Evolutionary conservation across 1,140 invertebrate species (phyloP).

Genomic region (Arion vulgaris): DNA sequence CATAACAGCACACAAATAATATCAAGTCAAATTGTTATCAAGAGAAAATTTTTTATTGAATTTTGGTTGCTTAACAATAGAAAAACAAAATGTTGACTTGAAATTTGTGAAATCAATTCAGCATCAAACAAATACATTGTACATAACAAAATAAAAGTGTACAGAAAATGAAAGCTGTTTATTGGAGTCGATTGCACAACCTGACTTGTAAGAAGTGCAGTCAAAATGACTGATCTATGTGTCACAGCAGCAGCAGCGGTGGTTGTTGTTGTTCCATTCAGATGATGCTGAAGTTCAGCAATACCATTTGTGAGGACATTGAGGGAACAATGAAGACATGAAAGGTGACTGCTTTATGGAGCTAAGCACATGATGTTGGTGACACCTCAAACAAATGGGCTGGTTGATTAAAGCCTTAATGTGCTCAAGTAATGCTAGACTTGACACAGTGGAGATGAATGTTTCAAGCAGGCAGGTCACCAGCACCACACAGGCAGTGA

Average conservation of each 20-base stretch:
- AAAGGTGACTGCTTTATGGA: no score
- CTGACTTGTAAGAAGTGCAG: no score
- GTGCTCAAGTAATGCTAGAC: background rate
- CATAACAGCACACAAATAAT: background rate
- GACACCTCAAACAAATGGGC: background rate
- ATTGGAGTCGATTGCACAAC: no score
- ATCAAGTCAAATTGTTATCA: background rate
- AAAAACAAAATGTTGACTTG: background rate
- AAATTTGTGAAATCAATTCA: background rate
- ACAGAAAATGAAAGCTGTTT: background rate
- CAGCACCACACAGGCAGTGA: background rate
- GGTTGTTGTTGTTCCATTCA: no score
- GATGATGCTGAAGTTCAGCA: no score
- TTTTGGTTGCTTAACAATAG: background rate
- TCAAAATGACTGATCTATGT: no score
- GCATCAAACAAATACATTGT: background rate
- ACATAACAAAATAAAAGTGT: background rate
- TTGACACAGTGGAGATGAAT: background rate
- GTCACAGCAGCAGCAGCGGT: no score
- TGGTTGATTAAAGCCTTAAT: background rate
- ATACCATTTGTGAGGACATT: no score
- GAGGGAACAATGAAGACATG: no score
- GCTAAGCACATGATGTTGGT: background rate
- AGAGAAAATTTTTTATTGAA: background rate
- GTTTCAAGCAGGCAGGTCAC: background rate